These are phyloP conservation scores for Chiridota heheva DNA, from an alignment of 35 echinoderm and acorn worm species.

Conservation along the genomic window DNA sequence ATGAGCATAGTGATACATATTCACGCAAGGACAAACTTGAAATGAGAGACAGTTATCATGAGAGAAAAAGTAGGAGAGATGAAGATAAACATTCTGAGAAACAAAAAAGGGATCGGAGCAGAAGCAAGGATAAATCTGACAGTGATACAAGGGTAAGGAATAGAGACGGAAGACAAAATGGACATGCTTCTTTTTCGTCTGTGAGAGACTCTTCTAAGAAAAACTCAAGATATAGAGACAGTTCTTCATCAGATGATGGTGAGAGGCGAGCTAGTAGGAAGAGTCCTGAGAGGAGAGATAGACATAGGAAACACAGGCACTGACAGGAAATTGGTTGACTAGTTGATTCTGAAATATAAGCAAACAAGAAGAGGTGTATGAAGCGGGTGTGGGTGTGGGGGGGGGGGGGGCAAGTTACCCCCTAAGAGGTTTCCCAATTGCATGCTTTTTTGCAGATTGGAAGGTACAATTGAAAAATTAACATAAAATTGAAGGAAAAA, in stretches of 20 bases:
- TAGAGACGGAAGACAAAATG: constrained; percentile 21
- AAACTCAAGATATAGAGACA: neutral
- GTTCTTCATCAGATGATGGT: neutral
- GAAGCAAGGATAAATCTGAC: constrained; percentile 4
- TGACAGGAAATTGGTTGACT: neutral
- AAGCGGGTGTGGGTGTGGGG: too few relatives aligned
- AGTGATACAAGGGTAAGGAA: constrained; percentile 6
- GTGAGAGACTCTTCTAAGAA: neutral
- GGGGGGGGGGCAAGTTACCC: too few relatives aligned
- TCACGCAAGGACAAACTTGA: neutral
- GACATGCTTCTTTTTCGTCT: neutral
- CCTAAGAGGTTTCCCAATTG: too few relatives aligned
- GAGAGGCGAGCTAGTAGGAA: constrained; percentile 15
- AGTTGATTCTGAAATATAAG: too few relatives aligned
- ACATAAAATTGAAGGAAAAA: too few relatives aligned
- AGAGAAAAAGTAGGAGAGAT: constrained; percentile 44
- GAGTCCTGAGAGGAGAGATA: constrained; percentile 24
- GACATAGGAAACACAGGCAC: constrained; percentile 13
- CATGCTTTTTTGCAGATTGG: too few relatives aligned
- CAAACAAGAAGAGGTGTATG: too few relatives aligned
- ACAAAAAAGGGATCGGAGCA: neutral
- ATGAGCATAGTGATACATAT: neutral
- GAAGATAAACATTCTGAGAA: neutral
- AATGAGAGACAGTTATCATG: neutral
- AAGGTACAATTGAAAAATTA: too few relatives aligned